Base-by-base conservation (phyloP, 2,888 invertebrate species). In the Omphaloscelis lunosa region DNA sequence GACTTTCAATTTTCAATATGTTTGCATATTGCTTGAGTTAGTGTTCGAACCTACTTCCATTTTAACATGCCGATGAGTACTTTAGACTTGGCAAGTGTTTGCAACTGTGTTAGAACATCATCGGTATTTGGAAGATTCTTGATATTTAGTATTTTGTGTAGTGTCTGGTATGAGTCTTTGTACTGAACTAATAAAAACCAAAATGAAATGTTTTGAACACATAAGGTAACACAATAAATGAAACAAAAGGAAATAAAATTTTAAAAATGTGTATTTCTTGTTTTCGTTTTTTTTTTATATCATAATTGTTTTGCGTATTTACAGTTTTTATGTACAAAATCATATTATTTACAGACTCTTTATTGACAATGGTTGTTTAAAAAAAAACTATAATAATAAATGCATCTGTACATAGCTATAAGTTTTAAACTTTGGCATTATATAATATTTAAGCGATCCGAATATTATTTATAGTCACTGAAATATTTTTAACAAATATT, bases 371-470 rank as follows among this genome's bases (percentile, higher is more conserved):
- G 89, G 90, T 86, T 89, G 91, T 82, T 89, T 90, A 91, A 94
- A 84, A 92, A 61, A 61, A 92, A 91, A 91, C 89, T 93, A 92
- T 89, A 89, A 90, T 92, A 94, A 95, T 95, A 94, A 93, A 93
- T 94, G 93, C 95, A 93, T 94, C 92, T 96, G 94, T 96, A 95
- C 95, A 95, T 93, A 92, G 93, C 94, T 94, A 93, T 93, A 93
- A 93, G 94, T 95, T 95, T 94, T 93, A 93, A 96, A 95, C 96
- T 96, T 96, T 96, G 96, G 96, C 95, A 96, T 96, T 95, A 94
- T 94, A 94, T 88, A 89, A 87, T 88, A 90, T 89, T 89, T 88
- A 89, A 86, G 90, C 89, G 87, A 90, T 89, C 83, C 87, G 86
- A 90, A 85, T 87, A 84, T 72, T 85, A 83, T 89, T 83, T 86